Conservation (phyloP, 2,113 vertebrate species). For the Acinonyx jubatus region DNA sequence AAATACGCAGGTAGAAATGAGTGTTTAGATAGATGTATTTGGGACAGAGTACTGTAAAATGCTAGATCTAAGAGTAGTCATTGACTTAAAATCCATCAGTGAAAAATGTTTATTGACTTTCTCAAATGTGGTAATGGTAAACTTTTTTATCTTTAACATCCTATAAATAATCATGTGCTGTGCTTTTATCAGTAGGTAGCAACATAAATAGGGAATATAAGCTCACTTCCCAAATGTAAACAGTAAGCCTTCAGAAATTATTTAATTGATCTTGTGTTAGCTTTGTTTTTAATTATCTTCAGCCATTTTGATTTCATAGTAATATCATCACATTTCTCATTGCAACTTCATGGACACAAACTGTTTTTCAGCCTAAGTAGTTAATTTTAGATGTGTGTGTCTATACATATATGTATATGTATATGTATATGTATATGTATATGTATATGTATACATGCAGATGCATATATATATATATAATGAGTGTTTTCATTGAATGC, state of each 20-base stretch:
- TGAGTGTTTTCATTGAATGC: background rate
- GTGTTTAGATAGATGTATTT: slow-evolving; percentile 13
- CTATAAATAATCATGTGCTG: background rate
- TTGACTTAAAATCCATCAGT: background rate
- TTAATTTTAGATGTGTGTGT: background rate
- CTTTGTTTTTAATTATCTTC: background rate
- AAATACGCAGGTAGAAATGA: slow-evolving; percentile 18
- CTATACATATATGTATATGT: background rate
- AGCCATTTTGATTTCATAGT: background rate
- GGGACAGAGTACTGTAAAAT: background rate
- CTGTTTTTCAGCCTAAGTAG: background rate
- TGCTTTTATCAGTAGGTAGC: slow-evolving; percentile 35
- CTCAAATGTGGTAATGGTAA: background rate
- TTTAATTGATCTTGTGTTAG: background rate
- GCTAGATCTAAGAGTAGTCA: background rate
- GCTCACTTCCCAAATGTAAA: background rate
- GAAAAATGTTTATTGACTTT: slow-evolving; percentile 49
- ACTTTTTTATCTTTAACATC: background rate
- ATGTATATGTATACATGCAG: background rate
- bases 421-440: background rate
- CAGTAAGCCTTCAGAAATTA: background rate
- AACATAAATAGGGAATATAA: background rate
- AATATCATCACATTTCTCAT: background rate
- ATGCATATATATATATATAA: background rate
- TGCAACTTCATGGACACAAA: background rate